These are phyloP conservation scores for Lynx canadensis DNA, from an alignment of 2,113 vertebrate genomes.

Conservation along the genomic window DNA sequence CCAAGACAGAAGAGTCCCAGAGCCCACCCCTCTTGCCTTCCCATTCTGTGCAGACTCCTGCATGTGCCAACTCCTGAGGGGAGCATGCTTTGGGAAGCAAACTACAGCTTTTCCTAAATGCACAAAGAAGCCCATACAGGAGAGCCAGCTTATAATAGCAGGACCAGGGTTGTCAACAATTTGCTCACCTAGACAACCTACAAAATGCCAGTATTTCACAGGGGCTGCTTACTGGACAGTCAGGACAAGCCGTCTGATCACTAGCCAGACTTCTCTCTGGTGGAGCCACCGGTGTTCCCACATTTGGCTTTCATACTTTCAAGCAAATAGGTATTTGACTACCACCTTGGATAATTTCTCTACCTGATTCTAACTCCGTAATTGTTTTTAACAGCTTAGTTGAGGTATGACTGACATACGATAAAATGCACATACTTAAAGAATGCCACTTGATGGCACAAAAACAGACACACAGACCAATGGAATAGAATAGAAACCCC, in stretches of 20 bases:
- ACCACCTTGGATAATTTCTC: neutral
- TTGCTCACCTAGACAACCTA: neutral
- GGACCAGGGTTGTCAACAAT: neutral
- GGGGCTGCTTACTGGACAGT: rapidly evolving
- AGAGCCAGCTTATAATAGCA: neutral
- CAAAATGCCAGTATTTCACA: neutral
- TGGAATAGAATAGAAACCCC: too few relatives aligned
- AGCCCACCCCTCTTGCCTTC: neutral
- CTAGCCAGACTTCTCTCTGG: neutral
- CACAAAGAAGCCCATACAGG: neutral
- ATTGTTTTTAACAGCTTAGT: neutral
- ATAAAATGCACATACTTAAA: neutral
- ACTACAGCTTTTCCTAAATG: neutral
- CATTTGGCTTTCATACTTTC: neutral
- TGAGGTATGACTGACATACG: neutral
- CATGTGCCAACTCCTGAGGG: rapidly evolving
- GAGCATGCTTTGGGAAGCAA: neutral
- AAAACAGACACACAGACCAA: too few relatives aligned
- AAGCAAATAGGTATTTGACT: neutral
- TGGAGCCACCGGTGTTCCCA: neutral
- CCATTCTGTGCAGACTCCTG: neutral
- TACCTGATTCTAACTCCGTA: neutral
- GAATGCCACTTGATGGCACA: neutral
- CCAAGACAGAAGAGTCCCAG: rapidly evolving
- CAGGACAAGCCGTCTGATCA: neutral